Evolutionary conservation across 2,113 vertebrate genomes (phyloP).

Genomic region (Corvus moneduloides): DNA sequence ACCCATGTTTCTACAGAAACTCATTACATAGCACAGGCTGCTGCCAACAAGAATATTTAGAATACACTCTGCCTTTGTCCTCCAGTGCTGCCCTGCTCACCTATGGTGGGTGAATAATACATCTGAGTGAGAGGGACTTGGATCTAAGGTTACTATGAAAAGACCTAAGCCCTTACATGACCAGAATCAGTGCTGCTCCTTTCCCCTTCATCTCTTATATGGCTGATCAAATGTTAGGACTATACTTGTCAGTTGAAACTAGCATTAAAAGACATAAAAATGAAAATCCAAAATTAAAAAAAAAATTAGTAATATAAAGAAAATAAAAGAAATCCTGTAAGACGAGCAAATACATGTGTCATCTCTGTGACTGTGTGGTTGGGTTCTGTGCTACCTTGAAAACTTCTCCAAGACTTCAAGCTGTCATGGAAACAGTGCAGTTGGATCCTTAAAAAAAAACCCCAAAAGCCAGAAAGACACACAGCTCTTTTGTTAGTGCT

Average conservation of each 20-base stretch:
- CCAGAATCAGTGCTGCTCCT: not conserved
- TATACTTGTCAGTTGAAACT: not conserved
- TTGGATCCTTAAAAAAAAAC: not conserved
- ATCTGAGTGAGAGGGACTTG: not conserved
- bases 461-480: rapidly evolving
- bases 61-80: not conserved
- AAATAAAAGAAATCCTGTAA: rapidly evolving
- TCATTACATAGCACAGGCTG: not conserved
- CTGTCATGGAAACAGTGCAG: not conserved
- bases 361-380: not conserved
- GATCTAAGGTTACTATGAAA: not conserved
- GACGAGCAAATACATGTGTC: not conserved
- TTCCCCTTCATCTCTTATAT: not conserved
- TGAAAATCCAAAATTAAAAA: not conserved
- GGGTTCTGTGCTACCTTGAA: not conserved
- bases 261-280: not conserved
- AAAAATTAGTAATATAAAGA: not conserved
- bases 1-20: not conserved
- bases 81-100: not conserved
- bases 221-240: not conserved
- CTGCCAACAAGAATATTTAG: constrained; percentile 20
- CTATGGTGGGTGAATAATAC: not conserved
- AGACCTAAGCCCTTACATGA: not conserved
- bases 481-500: not conserved
- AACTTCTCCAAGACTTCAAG: not conserved